Conservation (phyloP, 23 tunicate genomes). For the Styela clava region DNA sequence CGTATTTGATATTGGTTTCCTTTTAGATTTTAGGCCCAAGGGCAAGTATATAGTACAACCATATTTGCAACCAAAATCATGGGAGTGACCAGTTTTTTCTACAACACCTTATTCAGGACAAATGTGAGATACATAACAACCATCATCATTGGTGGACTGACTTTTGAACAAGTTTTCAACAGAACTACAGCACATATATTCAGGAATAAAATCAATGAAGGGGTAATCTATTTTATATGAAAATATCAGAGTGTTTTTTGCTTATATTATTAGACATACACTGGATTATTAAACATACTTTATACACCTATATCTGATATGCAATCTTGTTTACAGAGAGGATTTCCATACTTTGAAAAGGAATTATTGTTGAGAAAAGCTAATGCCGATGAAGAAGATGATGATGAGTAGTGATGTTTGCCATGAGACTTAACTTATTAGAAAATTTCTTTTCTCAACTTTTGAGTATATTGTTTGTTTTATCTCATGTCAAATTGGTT, state of each 20-base stretch:
- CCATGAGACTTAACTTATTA: no score
- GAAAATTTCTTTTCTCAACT: no score
- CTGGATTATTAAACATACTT: no score
- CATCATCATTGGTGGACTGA: constrained; percentile 8
- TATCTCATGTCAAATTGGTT: no score
- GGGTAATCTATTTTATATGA: neutral
- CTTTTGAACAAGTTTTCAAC: constrained; percentile 13
- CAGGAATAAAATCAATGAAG: constrained; percentile 18
- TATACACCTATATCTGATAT: neutral
- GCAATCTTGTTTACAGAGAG: neutral
- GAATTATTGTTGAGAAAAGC: constrained; percentile 7
- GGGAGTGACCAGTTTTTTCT: constrained; percentile 17
- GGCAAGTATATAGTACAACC: no score
- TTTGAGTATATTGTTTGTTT: no score
- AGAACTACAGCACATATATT: constrained; percentile 7
- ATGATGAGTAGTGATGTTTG: neutral
- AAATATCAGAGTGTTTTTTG: neutral
- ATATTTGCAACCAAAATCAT: constrained; percentile 2
- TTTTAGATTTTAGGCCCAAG: no score
- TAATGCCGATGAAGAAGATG: constrained; percentile 2
- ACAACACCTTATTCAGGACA: constrained; percentile 24
- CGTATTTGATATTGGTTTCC: no score
- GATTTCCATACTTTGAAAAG: constrained; percentile 20
- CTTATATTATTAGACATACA: no score
- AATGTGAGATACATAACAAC: constrained; percentile 12